Evolutionary conservation across 2,113 vertebrate species (phyloP).

Genomic region (Cyprinodon variegatus): DNA sequence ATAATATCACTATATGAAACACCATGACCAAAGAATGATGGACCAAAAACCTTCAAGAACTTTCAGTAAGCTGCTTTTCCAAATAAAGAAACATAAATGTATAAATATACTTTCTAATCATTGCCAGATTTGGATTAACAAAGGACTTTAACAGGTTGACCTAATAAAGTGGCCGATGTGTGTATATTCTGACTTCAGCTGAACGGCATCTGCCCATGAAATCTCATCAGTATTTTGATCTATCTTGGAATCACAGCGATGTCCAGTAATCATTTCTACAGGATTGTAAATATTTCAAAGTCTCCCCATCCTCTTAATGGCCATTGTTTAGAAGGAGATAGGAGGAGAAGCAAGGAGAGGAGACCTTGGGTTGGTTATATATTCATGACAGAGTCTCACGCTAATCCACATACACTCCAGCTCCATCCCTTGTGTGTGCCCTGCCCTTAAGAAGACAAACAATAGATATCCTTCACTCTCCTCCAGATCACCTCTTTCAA

Average conservation of each 20-base stretch:
- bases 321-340: conserved; percentile 11
- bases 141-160: not conserved
- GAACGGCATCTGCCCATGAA: conserved; percentile 1
- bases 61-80: no score
- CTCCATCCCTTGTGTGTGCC: conserved; percentile 75
- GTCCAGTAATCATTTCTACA: conserved; percentile 43
- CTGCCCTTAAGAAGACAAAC: conserved; percentile 82
- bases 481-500: conserved; percentile 77
- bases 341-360: conserved; percentile 17
- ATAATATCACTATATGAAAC: no score
- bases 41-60: no score
- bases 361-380: conserved; percentile 70
- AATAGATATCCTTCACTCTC: conserved; percentile 80
- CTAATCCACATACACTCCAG: conserved; percentile 80
- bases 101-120: not conserved
- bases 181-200: conserved; percentile 9
- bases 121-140: not conserved
- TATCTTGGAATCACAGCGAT: conserved; percentile 37
- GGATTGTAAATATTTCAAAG: conserved; percentile 52
- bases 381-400: conserved; percentile 70
- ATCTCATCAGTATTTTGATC: conserved; percentile 1
- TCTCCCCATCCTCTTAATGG: conserved; percentile 13
- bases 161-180: not conserved
- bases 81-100: no score
- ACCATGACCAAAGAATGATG: no score